phyloP scores from a whole-genome alignment of 2,888 invertebrate species.

The Onchidella celtica region DNA sequence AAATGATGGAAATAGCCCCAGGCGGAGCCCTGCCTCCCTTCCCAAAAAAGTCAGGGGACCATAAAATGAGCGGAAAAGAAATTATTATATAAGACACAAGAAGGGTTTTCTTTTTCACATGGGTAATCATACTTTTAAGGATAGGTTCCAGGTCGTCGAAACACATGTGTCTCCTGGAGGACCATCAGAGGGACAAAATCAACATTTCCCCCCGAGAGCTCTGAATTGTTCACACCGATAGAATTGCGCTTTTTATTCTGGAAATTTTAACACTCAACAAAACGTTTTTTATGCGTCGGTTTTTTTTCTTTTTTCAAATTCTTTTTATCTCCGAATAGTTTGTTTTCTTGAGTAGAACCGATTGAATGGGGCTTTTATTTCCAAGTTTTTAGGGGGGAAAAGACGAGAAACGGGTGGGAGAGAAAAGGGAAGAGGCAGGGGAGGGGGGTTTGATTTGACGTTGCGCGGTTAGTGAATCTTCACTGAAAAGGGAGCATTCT shows the following conservation, averaged over 20 bases:
- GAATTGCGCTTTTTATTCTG: constrained; percentile 34
- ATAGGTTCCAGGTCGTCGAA: neutral
- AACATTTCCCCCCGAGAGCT: neutral
- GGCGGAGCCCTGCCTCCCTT: neutral
- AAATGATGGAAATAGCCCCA: constrained; percentile 5
- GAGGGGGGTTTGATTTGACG: too few species aligned
- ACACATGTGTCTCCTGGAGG: neutral
- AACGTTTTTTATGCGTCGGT: too few species aligned
- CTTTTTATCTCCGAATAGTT: neutral
- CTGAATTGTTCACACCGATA: neutral
- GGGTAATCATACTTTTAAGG: neutral
- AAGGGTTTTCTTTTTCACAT: neutral
- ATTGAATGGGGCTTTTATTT: too few species aligned
- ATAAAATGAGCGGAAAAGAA: neutral
- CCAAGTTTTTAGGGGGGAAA: too few species aligned
- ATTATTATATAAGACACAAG: constrained; percentile 15
- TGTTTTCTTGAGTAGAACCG: too few species aligned
- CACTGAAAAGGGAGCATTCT: neutral
- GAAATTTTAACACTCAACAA: neutral
- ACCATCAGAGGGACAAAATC: neutral
- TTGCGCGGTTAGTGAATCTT: neutral
- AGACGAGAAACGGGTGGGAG: too few species aligned
- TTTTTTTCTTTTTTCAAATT: too few species aligned
- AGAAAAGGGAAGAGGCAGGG: too few species aligned
- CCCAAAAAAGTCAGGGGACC: constrained; percentile 1